These are phyloP conservation scores for Andrena minutula DNA, from an alignment of 2,888 invertebrate genomes.

Conservation along the genomic window DNA sequence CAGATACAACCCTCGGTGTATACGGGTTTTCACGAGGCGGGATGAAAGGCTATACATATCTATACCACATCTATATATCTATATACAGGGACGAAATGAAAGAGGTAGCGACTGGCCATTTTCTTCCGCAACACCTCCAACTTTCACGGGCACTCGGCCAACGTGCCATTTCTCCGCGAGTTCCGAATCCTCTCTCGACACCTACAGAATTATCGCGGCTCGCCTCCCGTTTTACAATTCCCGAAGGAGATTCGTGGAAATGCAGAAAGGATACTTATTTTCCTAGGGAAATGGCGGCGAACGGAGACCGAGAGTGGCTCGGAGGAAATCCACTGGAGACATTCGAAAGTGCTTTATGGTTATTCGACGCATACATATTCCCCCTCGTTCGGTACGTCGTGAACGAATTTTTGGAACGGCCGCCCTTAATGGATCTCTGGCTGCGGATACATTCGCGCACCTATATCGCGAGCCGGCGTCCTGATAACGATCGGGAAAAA, in stretches of 20 bases:
- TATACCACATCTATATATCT: background rate
- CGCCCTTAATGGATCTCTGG: constrained; percentile 32
- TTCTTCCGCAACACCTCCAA: constrained; percentile 58
- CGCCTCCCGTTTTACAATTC: constrained; percentile 69
- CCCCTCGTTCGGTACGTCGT: constrained; percentile 11
- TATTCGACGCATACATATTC: constrained; percentile 59
- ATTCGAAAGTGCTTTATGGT: constrained; percentile 63
- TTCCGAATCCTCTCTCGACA: constrained; percentile 67
- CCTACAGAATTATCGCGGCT: constrained; percentile 70
- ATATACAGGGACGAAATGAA: constrained; percentile 8
- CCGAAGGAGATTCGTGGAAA: constrained; percentile 60
- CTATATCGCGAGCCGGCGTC: background rate
- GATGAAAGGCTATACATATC: background rate
- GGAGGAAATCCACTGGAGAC: constrained; percentile 63
- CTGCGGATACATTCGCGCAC: background rate
- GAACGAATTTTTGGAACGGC: constrained; percentile 38
- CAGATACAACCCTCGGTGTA: constrained; percentile 8
- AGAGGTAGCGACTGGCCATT: constrained; percentile 52
- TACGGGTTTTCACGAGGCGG: background rate
- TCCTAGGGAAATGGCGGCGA: constrained; percentile 45
- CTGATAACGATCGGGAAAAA: constrained; percentile 6
- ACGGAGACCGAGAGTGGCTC: constrained; percentile 49
- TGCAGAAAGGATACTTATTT: constrained; percentile 66
- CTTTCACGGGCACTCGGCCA: constrained; percentile 72
- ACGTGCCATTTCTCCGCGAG: constrained; percentile 61